phyloP scores from a whole-genome alignment of 1,140 invertebrate species.

The Agrilus planipennis region DNA sequence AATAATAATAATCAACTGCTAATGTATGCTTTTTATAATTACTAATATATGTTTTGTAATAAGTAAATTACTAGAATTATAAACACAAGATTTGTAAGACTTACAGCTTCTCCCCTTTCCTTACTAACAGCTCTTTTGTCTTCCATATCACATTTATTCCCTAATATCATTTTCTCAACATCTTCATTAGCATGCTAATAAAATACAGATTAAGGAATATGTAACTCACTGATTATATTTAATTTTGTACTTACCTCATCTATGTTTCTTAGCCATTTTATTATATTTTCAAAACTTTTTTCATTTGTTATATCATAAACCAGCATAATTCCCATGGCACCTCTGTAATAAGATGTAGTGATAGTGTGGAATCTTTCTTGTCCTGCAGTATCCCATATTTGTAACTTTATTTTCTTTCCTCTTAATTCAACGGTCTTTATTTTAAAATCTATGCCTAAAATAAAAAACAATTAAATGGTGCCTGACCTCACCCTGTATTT shows the following conservation, averaged over 20 bases:
- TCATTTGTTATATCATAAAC: constrained; percentile 98
- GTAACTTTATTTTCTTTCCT: constrained; percentile 96
- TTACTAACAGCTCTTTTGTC: constrained; percentile 88
- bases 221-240: constrained; percentile 4
- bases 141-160: constrained; percentile 99
- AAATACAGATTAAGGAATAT: constrained; percentile 8
- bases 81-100: constrained; percentile 17
- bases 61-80: not conserved
- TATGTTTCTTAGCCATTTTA: constrained; percentile 97
- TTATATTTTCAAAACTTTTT: constrained; percentile 97
- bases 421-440: constrained; percentile 95
- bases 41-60: not conserved
- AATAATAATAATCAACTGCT: not conserved
- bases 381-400: constrained; percentile 96
- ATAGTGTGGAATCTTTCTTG: constrained; percentile 95
- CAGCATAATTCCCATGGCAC: constrained; percentile 97
- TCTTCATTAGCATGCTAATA: constrained; percentile 96
- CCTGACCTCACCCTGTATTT: constrained; percentile 23
- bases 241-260: constrained; percentile 59
- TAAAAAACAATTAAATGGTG: constrained; percentile 22
- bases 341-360: constrained; percentile 94
- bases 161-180: constrained; percentile 99
- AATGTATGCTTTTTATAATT: not conserved
- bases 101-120: constrained; percentile 77
- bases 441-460: constrained; percentile 94